Conservation (phyloP, 2,888 invertebrate genomes). For the Autographa pulchrina region DNA sequence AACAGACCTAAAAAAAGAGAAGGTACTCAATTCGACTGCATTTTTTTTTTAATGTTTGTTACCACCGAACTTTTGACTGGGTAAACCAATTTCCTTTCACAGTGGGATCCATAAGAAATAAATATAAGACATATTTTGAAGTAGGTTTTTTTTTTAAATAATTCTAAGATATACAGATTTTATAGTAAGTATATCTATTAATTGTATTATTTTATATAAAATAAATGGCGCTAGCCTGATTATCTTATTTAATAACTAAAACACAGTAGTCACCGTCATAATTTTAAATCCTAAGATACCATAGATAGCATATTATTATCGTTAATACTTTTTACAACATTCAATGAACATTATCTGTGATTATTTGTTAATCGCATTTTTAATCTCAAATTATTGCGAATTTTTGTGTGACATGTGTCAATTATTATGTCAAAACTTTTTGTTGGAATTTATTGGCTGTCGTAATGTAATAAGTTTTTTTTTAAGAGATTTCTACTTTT, state of each 20-base stretch:
- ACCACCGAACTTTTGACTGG: too few relatives aligned
- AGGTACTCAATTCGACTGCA: too few relatives aligned
- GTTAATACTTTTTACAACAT: conserved; percentile 42
- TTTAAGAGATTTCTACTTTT: neutral
- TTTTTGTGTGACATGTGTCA: conserved; percentile 57
- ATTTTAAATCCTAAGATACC: conserved; percentile 7
- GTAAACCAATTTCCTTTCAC: too few relatives aligned
- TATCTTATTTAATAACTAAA: neutral
- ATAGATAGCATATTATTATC: conserved; percentile 8
- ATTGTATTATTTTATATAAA: neutral
- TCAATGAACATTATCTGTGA: conserved; percentile 50
- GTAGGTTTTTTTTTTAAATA: too few relatives aligned
- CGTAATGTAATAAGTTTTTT: neutral
- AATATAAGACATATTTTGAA: too few relatives aligned
- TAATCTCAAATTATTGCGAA: conserved; percentile 38
- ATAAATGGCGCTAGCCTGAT: neutral
- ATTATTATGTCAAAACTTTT: conserved; percentile 45
- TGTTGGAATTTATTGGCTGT: neutral
- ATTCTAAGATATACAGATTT: too few relatives aligned
- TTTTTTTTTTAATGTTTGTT: too few relatives aligned
- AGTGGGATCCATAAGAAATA: too few relatives aligned
- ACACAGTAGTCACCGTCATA: conserved; percentile 4
- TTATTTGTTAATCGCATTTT: conserved; percentile 40
- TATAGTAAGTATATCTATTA: too few relatives aligned
- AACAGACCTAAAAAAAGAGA: too few relatives aligned